These are phyloP conservation scores for Microtus pennsylvanicus DNA, from an alignment of 2,113 vertebrate species.

Conservation along the genomic window DNA sequence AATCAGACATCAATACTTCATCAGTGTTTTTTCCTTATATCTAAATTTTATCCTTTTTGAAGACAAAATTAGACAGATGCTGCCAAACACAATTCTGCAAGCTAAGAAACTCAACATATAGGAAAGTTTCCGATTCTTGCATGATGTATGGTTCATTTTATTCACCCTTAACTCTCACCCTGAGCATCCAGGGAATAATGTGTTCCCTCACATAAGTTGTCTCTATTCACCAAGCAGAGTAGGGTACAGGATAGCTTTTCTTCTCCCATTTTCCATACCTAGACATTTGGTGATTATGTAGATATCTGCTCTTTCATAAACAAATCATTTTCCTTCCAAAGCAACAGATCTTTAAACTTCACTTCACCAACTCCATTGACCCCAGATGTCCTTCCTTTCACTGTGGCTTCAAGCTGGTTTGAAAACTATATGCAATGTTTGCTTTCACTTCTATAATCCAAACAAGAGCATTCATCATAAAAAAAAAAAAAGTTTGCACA, in stretches of 20 bases:
- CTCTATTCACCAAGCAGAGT: not conserved
- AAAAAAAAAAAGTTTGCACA: not conserved
- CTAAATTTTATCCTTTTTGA: not conserved
- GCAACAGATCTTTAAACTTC: not conserved
- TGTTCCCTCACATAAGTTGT: not conserved
- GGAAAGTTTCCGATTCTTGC: not conserved
- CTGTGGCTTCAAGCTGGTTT: not conserved
- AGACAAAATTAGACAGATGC: not conserved
- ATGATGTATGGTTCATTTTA: not conserved
- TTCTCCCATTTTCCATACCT: not conserved
- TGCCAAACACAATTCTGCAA: not conserved
- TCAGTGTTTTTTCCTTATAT: not conserved
- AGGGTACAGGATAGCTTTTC: not conserved
- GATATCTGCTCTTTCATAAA: not conserved
- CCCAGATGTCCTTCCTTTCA: not conserved
- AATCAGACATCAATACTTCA: not conserved
- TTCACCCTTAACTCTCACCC: not conserved
- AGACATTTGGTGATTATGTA: not conserved
- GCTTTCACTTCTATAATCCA: slow-evolving; percentile 45
- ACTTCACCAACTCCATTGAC: rapidly evolving
- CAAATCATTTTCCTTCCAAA: not conserved
- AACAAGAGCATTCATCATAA: slow-evolving; percentile 17
- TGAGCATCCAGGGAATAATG: not conserved
- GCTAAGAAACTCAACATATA: not conserved
- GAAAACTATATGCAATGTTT: not conserved